phyloP scores from a whole-genome alignment of 2,113 vertebrate species.

The Pituophis catenifer region DNA sequence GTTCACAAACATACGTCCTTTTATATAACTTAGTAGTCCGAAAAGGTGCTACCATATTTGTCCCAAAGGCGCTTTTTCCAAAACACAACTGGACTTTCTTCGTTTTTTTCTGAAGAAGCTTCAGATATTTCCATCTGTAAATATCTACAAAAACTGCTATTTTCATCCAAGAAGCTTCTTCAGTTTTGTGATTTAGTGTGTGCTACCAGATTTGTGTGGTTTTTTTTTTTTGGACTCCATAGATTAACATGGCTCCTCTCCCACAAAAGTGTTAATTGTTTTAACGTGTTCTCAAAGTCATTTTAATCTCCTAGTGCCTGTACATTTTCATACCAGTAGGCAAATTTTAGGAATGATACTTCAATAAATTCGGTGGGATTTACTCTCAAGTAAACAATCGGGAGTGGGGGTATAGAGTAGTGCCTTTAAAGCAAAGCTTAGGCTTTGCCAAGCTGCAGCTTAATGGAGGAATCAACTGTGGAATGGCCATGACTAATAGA shows the following conservation, averaged over 20 bases:
- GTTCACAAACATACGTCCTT: neutral
- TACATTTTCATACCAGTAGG: neutral
- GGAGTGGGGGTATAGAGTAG: neutral
- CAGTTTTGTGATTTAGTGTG: neutral
- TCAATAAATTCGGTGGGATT: neutral
- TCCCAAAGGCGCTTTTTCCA: neutral
- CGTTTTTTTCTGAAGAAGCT: neutral
- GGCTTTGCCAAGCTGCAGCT: neutral
- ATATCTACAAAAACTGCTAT: neutral
- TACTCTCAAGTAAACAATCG: neutral
- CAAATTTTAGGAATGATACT: neutral
- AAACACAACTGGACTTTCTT: neutral
- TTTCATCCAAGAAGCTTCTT: neutral
- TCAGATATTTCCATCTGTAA: too few species aligned
- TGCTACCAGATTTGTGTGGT: neutral
- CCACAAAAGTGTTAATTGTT: neutral
- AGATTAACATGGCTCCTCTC: neutral
- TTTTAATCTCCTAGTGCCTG: fast-evolving
- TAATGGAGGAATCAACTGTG: neutral
- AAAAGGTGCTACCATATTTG: neutral
- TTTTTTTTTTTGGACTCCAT: neutral
- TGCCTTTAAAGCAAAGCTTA: neutral
- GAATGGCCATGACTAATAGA: slow-evolving; percentile 5
- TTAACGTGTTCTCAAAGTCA: neutral
- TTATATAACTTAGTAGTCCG: neutral